A percentile compares a stretch with the other conserved stretches of the same genome.
Evolutionary conservation across 2,797 vertebrate species (phyloP).

Genomic region (Enteromius trimaculatus): DNA sequence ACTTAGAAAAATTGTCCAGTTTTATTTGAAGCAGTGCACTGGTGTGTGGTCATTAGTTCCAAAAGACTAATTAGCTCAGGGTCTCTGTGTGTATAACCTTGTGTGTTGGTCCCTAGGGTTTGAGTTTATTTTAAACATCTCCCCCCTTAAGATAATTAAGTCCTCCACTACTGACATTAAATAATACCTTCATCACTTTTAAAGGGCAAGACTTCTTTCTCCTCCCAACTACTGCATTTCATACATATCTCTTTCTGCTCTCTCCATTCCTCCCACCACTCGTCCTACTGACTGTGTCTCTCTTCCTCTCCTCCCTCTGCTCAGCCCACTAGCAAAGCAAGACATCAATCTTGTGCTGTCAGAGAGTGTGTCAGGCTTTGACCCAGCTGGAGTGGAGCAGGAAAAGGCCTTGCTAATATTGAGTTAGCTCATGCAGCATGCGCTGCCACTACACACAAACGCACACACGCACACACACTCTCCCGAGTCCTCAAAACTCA

Average conservation of each 20-base stretch:
- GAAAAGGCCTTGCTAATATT: constrained; percentile 55
- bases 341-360: constrained; percentile 58
- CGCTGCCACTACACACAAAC: constrained; percentile 19
- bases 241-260: neutral
- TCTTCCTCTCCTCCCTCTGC: constrained; percentile 11
- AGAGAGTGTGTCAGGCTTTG: constrained; percentile 48
- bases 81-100: constrained; percentile 18
- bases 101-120: constrained; percentile 9
- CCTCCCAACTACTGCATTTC: neutral
- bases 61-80: constrained; percentile 13
- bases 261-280: constrained; percentile 16
- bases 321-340: constrained; percentile 44
- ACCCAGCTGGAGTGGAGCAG: constrained; percentile 49
- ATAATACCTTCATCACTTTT: constrained; percentile 47
- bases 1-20: neutral
- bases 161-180: constrained; percentile 48
- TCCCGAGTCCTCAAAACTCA: constrained; percentile 46
- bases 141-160: constrained; percentile 56
- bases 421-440: constrained; percentile 55
- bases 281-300: neutral
- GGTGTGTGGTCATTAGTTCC: constrained; percentile 7
- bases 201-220: constrained; percentile 39
- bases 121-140: constrained; percentile 50
- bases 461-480: neutral
- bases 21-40: constrained; percentile 7